Base-by-base conservation (phyloP, 2,888 invertebrate species). In the Ophion obscuratus region DNA sequence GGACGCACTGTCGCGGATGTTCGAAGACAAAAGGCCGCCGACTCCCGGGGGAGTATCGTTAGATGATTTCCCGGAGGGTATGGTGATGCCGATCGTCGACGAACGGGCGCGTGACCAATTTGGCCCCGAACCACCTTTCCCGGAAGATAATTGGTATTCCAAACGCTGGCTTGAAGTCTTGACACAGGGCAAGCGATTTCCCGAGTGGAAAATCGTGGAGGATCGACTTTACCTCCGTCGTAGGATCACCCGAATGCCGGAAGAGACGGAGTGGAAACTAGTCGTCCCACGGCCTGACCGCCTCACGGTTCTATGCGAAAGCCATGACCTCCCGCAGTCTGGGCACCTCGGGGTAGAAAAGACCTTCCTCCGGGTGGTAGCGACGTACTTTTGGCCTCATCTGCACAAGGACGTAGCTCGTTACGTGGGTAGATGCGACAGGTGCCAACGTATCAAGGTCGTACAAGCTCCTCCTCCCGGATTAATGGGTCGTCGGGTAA, bases 331-430 rank as follows among this genome's bases (percentile, higher is more conserved):
- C 20, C 86, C 67, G 81, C 85, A 7, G 83, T 68, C 81, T 0
- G 90, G 88, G 0, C 90, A 91, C 57, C 61, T 85, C 2, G 91
- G 91, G 0, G 71, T 88, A 1, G 66, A 73, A 0, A 87, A 87
- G 40, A 90, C 88, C 0, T 77, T 77, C 3, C 27, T 40, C 0
- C 59, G 86, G 0, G 47, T 86, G 0, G 62, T 71, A 4, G 24
- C 14, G 0, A 3, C 11, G 6, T 90, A 89, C 47, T 90, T 87
- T 67, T 91, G 90, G 89, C 89, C 89, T 0, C 79, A 84, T 0
- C 81, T 88, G 85, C 10, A 40, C 7, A 31, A 61, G 3, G 88
- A 89, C 2, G 87, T 90, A 0, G 59, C 31, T 2, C 31, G 53
- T 1, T 90, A 88, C 57, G 89, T 91, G 0, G 53, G 77, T 2